A percentile compares a stretch with the other conserved stretches of the same genome.
phyloP scores from a whole-genome alignment of 2,113 vertebrate genomes.

The Acrocephalus kingi region DNA sequence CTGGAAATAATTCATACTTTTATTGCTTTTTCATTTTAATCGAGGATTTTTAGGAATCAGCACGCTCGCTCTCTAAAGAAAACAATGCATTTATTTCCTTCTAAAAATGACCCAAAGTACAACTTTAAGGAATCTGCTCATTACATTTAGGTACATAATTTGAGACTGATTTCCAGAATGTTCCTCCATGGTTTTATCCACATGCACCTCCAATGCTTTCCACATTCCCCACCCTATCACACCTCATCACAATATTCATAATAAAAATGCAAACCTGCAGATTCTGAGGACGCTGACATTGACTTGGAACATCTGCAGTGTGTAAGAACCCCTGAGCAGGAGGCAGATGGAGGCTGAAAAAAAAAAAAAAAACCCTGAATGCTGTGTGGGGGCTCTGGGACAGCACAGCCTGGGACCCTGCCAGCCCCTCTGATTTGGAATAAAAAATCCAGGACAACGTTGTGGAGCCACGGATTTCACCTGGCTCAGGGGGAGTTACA shows the following conservation, averaged over 20 bases:
- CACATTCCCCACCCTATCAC: background rate
- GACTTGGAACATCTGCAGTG: background rate
- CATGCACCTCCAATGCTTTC: background rate
- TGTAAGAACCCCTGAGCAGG: background rate
- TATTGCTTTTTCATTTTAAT: background rate
- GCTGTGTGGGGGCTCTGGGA: background rate
- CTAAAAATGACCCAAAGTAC: background rate
- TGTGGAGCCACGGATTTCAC: background rate
- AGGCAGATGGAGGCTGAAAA: background rate
- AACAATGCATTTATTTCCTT: slow-evolving; percentile 26
- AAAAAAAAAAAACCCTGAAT: background rate
- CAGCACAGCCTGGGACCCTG: background rate
- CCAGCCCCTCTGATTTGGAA: background rate
- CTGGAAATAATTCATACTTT: background rate
- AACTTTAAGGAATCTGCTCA: background rate
- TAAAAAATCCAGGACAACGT: background rate
- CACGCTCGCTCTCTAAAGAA: background rate
- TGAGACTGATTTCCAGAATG: background rate
- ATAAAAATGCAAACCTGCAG: background rate
- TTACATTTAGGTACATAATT: background rate
- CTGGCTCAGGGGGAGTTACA: background rate
- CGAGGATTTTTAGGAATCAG: background rate
- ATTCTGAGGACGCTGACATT: background rate
- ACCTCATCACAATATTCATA: background rate
- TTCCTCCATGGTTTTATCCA: background rate